Conservation (phyloP, 2,113 vertebrate genomes). For the Ammospiza caudacuta region DNA sequence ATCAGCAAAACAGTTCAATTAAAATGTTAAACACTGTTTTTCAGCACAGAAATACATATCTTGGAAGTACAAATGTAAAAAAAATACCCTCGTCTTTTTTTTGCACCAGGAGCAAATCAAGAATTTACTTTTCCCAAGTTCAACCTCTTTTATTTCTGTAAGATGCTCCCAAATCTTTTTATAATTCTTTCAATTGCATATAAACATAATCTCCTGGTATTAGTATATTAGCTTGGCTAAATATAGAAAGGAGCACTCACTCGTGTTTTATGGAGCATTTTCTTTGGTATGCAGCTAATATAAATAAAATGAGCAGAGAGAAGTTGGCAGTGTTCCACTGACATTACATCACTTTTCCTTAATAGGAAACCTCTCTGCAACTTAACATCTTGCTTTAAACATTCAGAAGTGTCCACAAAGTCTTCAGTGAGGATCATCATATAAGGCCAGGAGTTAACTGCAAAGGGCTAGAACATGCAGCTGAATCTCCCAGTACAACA, state of each 20-base stretch:
- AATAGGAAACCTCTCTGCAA: constrained; percentile 81
- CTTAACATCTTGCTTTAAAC: constrained; percentile 67
- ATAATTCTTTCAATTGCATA: constrained; percentile 66
- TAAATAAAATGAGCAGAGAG: constrained; percentile 73
- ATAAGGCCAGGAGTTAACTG: constrained; percentile 31
- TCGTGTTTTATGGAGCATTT: constrained; percentile 55
- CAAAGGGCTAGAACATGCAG: background rate
- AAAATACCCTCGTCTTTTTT: background rate
- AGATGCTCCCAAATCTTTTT: constrained; percentile 40
- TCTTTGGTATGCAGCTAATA: constrained; percentile 78
- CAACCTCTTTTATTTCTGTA: constrained; percentile 46
- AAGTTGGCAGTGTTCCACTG: constrained; percentile 66
- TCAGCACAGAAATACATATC: background rate
- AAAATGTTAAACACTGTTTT: constrained; percentile 6
- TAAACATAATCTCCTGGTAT: constrained; percentile 65
- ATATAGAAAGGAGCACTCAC: constrained; percentile 71
- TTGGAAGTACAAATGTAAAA: background rate
- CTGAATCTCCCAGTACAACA: background rate
- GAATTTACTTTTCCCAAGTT: constrained; percentile 5
- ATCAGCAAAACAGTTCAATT: background rate
- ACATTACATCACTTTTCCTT: constrained; percentile 83
- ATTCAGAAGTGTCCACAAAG: constrained; percentile 65
- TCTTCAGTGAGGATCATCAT: constrained; percentile 55
- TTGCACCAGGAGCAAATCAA: background rate
- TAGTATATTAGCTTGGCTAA: constrained; percentile 72